Base-by-base conservation (phyloP, 2,113 vertebrate genomes). In the Tauraco erythrolophus region DNA sequence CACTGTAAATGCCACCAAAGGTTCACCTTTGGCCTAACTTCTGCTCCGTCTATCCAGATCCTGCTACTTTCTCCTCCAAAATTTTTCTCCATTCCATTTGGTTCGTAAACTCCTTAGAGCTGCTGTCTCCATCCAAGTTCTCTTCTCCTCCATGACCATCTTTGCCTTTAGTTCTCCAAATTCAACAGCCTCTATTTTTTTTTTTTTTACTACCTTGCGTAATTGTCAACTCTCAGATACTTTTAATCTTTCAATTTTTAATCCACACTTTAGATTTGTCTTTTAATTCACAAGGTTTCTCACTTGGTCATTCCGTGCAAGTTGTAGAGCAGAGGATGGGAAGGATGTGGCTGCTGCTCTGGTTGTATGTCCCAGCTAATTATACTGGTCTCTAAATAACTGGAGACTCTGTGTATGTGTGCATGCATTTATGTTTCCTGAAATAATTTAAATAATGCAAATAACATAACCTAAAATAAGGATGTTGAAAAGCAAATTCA, bases 101-200 rank as follows among this genome's bases (percentile, higher is more conserved):
- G 9, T 24, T 31, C 22, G 23, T 13, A 1, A 15, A 18, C 17
- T 41, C 19, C 35, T 9, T 15, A 18, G 30, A 35, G n/a, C 28
- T 1, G 3, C n/a, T 11, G 1, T 23, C 54, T 12, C 33, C 17
- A 16, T 8, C 15, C 16, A 5, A 16, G 10, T 19, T 45, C 19
- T 9, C 12, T 14, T 43, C 41, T 43, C 19, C 28, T 30, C 27
- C 11, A 0, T 37, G 74, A 14, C 28, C 45, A 5, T 19, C 19
- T 18, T 33, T 13, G 10, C 24, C 46, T 7, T 53, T 25, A 43
- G 21, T 24, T 17, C 11, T 24, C 24, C 9, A 7, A 5, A 22
- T 15, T 16, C 27, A 21, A 30, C 6, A 25, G 9, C 23, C 11
- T 33, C n/a, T n/a, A n/a, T n/a, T n/a, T 41, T 41, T 41, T 43